Percentiles rank a stretch among this genome's conserved stretches.
phyloP scores from a whole-genome alignment of 2,113 vertebrate genomes.

The Rhegmatorhina hoffmannsi region DNA sequence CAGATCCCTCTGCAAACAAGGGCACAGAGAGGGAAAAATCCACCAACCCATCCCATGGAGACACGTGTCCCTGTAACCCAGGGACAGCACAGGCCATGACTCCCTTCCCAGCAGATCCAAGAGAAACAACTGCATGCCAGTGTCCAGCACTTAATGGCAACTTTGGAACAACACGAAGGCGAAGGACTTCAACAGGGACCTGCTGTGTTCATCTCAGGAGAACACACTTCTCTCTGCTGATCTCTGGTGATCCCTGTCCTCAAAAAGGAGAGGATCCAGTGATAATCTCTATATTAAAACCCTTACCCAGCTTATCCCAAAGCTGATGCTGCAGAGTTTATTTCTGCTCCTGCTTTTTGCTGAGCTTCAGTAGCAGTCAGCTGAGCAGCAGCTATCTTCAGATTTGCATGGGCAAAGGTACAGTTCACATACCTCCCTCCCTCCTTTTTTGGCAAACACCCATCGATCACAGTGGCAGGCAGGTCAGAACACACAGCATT shows the following conservation, averaged over 20 bases:
- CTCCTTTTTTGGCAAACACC: neutral
- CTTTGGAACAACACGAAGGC: neutral
- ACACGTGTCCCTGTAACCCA: fast-evolving
- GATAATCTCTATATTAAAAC: neutral
- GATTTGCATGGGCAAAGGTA: neutral
- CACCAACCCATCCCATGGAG: neutral
- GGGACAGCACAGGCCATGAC: neutral
- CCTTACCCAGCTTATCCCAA: neutral
- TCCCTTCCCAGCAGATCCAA: neutral
- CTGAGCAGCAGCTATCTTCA: neutral
- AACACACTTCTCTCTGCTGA: neutral
- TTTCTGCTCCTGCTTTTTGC: neutral
- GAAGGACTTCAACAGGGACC: neutral
- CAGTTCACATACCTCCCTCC: neutral
- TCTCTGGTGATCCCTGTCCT: neutral
- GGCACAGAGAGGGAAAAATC: fast-evolving
- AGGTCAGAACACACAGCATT: neutral
- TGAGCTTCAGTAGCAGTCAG: neutral
- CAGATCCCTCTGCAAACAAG: neutral
- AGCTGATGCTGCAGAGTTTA: neutral
- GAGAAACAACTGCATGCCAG: neutral
- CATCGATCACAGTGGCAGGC: fast-evolving
- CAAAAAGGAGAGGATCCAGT: neutral
- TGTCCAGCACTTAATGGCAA: neutral
- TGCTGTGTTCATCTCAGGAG: neutral